Evolutionary conservation across 1,140 invertebrate genomes (phyloP), one percentile per base, ranked within the genome.

Genomic region (Caenorhabditis brenneri): DNA sequence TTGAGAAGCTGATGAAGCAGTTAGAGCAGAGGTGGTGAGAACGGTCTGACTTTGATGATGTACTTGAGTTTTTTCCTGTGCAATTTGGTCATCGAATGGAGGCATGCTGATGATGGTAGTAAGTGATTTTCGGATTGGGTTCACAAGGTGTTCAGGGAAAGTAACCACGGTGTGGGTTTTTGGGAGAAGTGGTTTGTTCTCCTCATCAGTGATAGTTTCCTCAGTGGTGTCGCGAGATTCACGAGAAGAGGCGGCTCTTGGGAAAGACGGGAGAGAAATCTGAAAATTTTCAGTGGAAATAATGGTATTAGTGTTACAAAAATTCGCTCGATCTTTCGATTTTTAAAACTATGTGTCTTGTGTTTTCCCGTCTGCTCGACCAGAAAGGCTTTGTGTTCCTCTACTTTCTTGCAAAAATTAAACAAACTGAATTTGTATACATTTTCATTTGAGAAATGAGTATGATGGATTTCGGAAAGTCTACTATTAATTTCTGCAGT

Each of bases 191-290:
- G 82, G 82, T 39, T 53, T 83, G 15, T 79, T 65, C 27, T 83
- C 82, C 22, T 83, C 82, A 19, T 83, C 82, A 16, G 69, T 65
- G 2, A 39, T 83, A 9, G 39, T 79, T 39, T 79, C 82, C 55
- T 83, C 82, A 19, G 82, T 83, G 2, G 82, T 83, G 7, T 42
- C 82, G 15, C 82, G 55, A 31, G 60, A 82, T 36, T 82, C 81
- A 16, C 81, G 51, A 19, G 79, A 80, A 29, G 79, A 33, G 29
- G 5, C 29, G 7, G 16, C 22, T n/a, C 48, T 9, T 51, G 79
- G 79, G 65, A 65, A 51, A 16, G 69, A 79, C 33, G 69, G 82
- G 1, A 65, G 33, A 0, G 78, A 80, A 27, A 42, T 83, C 78
- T 83, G 48, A 46, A 83, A 74, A 24, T 36, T 36, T 39, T 78